Base-by-base conservation (phyloP, 2,113 vertebrate genomes). In the Emydura subglobosa region DNA sequence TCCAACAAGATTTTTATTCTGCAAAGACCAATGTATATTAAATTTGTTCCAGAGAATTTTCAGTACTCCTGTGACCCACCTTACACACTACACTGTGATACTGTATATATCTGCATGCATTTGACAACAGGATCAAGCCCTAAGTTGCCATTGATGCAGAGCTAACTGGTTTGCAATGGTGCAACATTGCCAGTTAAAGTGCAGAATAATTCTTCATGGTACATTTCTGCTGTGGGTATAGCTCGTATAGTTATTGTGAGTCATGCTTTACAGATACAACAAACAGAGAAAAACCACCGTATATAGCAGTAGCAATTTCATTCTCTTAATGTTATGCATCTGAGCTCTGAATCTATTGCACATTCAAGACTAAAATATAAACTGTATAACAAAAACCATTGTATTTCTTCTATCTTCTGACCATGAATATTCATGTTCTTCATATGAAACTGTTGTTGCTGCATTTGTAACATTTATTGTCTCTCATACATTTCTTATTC, bases 401-500 rank as follows among this genome's bases (percentile, higher is more conserved):
- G 44, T 0, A 86, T 95, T 93, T 86, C 29, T 57, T 47, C 44
- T 78, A 81, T 86, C 88, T 89, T 65, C 49, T 59, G 12, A 44
- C 25, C 81, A 84, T 84, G 53, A 85, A 54, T 53, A 95, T 50
- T 89, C 22, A 31, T 78, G 89, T 95, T 95, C 92, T 89, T 93
- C 34, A 93, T 49, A 94, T 2, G 0, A 47, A 39, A 47, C 91
- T 27, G 39, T 44, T 47, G 74, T 29, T 78, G 24, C 24, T 72
- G 21, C 90, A 80, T 94, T 91, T 93, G 61, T 89, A 95, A 82
- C n/a, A 80, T 94, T 95, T 97, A 68, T 95, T 93, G 1, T 47
- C 10, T 13, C 24, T 25, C 19, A 42, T 24, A 39, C 72, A 12
- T 47, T 78, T 93, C 81, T 49, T 82, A 89, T 90, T 91, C 87